Conservation (phyloP, 2,113 vertebrate species). For the Corvus cornix region DNA sequence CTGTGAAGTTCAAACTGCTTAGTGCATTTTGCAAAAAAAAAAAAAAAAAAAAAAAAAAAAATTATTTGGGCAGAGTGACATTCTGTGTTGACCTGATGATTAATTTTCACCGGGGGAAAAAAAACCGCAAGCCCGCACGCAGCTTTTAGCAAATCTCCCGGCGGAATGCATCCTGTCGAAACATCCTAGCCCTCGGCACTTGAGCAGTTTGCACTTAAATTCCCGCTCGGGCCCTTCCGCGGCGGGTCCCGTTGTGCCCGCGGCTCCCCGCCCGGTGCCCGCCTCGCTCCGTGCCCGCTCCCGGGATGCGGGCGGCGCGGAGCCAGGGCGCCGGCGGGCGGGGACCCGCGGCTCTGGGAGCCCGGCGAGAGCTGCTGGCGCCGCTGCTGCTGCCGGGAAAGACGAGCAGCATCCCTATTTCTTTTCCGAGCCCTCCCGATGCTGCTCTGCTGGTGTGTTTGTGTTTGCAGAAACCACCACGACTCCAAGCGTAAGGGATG, state of each 20-base stretch:
- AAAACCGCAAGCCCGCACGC: accelerated
- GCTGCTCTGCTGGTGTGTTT: neutral
- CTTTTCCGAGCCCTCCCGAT: accelerated
- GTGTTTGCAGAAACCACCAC: neutral
- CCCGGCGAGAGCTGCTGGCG: accelerated
- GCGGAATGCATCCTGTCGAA: neutral
- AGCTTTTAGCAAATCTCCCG: neutral
- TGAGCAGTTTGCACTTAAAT: neutral
- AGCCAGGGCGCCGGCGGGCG: neutral
- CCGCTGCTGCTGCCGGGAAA: neutral
- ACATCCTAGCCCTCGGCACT: neutral
- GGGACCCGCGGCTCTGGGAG: accelerated
- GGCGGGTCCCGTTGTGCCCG: accelerated
- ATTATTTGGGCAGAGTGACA: neutral
- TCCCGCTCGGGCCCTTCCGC: accelerated
- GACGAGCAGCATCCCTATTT: accelerated
- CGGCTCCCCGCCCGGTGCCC: neutral
- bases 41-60: neutral
- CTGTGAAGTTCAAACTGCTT: neutral
- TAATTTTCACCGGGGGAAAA: neutral
- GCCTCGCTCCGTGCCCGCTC: accelerated
- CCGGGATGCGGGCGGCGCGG: neutral
- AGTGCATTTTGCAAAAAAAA: neutral
- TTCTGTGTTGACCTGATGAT: neutral
- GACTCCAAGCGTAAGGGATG: neutral